A percentile compares a stretch with the other conserved stretches of the same genome.
Conservation (phyloP, 2,113 vertebrate genomes). For the Crotophaga sulcirostris region DNA sequence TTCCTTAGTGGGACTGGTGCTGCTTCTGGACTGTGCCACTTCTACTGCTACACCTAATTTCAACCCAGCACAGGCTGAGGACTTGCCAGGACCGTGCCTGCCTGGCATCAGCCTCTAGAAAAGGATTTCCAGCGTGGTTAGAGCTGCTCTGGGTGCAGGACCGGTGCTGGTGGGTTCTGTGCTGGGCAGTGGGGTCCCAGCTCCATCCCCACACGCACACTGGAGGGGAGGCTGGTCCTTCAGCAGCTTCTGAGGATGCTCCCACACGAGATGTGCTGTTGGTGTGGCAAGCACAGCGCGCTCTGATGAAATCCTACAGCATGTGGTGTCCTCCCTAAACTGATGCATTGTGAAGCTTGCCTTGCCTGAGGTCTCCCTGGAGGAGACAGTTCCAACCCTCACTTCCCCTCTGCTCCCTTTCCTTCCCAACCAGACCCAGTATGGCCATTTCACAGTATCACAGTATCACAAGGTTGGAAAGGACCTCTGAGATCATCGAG, state of each 20-base stretch:
- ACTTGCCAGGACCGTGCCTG: no score
- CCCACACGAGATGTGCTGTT: neutral
- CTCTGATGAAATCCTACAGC: neutral
- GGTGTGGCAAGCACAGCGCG: accelerated
- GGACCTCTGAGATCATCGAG: no score
- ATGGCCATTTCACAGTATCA: neutral
- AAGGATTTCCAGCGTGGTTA: neutral
- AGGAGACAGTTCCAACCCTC: neutral
- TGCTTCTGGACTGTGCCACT: neutral
- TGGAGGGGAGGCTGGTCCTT: neutral
- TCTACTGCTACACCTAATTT: neutral
- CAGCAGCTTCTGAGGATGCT: neutral
- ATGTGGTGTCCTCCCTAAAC: neutral
- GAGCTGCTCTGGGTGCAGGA: neutral
- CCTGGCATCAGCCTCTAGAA: neutral
- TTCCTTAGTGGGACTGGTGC: neutral
- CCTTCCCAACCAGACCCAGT: neutral
- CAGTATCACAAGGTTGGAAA: no score
- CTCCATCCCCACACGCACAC: neutral
- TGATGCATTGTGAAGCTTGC: neutral
- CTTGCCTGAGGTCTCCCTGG: neutral
- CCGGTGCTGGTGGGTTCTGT: neutral
- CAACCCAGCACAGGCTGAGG: neutral
- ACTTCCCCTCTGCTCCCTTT: neutral
- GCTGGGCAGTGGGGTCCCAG: accelerated